These are phyloP conservation scores for Nipponacmea schrenckii DNA, from an alignment of 2,888 invertebrate species.

Conservation along the genomic window DNA sequence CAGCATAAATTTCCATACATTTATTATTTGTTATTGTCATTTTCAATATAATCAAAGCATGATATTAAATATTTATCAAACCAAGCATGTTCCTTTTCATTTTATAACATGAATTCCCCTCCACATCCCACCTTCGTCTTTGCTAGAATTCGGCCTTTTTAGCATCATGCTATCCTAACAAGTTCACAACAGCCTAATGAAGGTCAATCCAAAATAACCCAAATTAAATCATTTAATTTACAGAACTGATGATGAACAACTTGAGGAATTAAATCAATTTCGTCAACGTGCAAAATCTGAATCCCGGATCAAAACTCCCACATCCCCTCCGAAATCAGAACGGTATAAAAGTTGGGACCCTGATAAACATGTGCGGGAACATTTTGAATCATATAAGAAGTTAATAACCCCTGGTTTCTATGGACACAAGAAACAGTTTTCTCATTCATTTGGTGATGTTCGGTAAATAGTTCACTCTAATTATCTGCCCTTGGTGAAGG, in stretches of 20 bases:
- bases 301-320: neutral
- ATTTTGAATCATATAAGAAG: conserved; percentile 55
- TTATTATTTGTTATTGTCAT: no score
- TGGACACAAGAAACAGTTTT: conserved; percentile 36
- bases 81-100: conserved; percentile 11
- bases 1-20: no score
- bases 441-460: conserved; percentile 43
- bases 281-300: conserved; percentile 33
- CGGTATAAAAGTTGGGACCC: conserved; percentile 33
- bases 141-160: neutral
- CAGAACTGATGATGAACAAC: conserved; percentile 51
- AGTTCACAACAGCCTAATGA: no score
- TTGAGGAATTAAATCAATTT: conserved; percentile 22
- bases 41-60: no score
- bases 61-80: neutral
- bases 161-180: no score
- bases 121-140: neutral
- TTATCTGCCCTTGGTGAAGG: neutral
- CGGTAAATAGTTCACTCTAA: conserved; percentile 31
- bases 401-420: conserved; percentile 59
- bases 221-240: conserved; percentile 19
- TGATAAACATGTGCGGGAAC: conserved; percentile 33
- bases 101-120: neutral
- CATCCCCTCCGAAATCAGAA: conserved; percentile 15
- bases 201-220: no score